Conservation (phyloP, 2,797 vertebrate species). For the Jordanella pulchra region DNA sequence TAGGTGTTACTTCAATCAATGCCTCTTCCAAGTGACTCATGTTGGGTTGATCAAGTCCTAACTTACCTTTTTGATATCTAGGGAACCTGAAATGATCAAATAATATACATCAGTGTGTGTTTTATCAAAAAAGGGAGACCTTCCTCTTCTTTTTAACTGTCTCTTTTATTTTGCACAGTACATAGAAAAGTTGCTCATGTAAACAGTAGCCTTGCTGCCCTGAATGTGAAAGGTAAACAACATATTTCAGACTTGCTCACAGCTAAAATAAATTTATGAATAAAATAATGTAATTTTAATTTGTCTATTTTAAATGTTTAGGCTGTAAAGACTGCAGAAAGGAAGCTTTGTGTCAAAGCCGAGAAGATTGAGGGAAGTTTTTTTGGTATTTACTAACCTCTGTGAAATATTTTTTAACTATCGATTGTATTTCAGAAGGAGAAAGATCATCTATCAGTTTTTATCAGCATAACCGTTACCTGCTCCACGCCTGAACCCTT, state of each 20-base stretch:
- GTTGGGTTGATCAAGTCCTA: neutral
- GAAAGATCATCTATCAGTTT: neutral
- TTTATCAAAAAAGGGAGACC: slow-evolving; percentile 1
- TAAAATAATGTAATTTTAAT: neutral
- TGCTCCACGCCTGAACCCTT: neutral
- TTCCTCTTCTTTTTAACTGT: slow-evolving; percentile 25
- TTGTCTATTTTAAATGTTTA: neutral
- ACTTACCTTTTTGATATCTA: neutral
- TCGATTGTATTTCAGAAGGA: neutral
- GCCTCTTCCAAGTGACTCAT: neutral
- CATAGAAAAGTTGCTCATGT: slow-evolving; percentile 19
- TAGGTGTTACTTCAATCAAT: neutral
- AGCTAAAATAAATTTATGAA: neutral
- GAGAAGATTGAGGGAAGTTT: neutral
- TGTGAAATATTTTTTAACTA: neutral
- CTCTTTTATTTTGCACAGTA: neutral
- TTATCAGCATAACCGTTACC: neutral
- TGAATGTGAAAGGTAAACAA: neutral
- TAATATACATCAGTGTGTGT: slow-evolving; percentile 8
- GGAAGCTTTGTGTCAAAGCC: neutral
- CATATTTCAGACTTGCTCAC: neutral
- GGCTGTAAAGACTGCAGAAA: neutral
- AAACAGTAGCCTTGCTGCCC: slow-evolving; percentile 27
- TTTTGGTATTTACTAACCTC: no score
- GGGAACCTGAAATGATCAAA: slow-evolving; percentile 19